Percentiles rank a stretch among this genome's conserved stretches.
Evolutionary conservation across 92 coral and sea anemone genomes (phyloP).

Genomic region (Heteractis magnifica): DNA sequence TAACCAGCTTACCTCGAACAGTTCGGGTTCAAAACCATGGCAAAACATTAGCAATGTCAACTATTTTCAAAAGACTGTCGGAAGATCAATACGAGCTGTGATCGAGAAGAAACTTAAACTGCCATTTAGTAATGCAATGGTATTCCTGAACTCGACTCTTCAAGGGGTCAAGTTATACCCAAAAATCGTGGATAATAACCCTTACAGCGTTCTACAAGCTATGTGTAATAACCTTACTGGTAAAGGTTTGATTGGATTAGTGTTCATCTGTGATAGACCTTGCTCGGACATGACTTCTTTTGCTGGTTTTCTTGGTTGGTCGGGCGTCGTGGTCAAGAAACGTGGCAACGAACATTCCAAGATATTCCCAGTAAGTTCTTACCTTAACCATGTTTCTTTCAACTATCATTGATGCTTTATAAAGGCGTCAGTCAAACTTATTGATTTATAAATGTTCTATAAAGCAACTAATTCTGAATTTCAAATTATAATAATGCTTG

Average conservation of each 20-base stretch:
- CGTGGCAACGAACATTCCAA: not conserved
- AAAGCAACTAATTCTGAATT: no score
- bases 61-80: not conserved
- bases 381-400: not conserved
- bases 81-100: not conserved
- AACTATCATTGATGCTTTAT: not conserved
- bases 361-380: conserved; percentile 12
- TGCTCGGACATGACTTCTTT: conserved; percentile 17
- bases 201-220: conserved; percentile 11
- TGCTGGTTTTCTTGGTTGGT: conserved; percentile 27
- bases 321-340: conserved; percentile 23
- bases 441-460: not conserved
- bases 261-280: conserved; percentile 30
- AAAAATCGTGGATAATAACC: conserved; percentile 11
- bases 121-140: not conserved
- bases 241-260: conserved; percentile 13
- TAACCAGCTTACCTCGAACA: not conserved
- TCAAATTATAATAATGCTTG: no score
- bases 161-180: not conserved
- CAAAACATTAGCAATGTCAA: not conserved
- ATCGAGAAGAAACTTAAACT: not conserved
- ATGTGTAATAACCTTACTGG: conserved; percentile 17
- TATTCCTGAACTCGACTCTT: not conserved
- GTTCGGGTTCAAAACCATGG: not conserved
- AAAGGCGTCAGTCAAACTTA: not conserved